These are phyloP conservation scores for Trichomalopsis sarcophagae DNA, from an alignment of 1,140 invertebrate genomes.

Conservation along the genomic window DNA sequence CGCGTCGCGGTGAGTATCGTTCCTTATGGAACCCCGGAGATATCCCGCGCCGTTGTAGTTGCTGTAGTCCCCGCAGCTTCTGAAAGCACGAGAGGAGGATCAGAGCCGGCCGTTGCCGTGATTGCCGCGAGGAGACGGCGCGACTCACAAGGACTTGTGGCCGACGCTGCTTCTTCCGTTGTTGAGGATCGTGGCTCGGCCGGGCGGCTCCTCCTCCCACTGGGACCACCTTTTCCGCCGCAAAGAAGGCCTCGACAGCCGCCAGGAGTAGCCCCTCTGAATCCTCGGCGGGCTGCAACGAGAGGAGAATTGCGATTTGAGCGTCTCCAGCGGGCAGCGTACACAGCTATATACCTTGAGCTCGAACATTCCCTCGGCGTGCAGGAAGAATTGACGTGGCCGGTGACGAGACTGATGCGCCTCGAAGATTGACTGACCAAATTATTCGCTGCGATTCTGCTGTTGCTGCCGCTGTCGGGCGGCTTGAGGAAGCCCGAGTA, in stretches of 20 bases:
- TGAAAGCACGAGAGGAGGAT: no score
- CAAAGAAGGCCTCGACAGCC: constrained; percentile 80
- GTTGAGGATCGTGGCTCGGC: constrained; percentile 78
- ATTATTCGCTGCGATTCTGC: constrained; percentile 70
- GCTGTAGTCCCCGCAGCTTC: constrained; percentile 78
- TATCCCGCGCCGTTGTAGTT: constrained; percentile 82
- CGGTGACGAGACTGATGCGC: constrained; percentile 67
- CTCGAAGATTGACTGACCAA: constrained; percentile 66
- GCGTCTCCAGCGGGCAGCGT: no score
- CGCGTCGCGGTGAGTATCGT: constrained; percentile 81
- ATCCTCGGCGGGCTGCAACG: constrained; percentile 72
- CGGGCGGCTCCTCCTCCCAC: constrained; percentile 69
- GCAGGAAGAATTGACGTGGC: constrained; percentile 63
- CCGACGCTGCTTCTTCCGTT: constrained; percentile 73
- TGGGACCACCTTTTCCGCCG: constrained; percentile 76
- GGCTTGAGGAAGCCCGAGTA: constrained; percentile 70
- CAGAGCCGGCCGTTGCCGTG: no score
- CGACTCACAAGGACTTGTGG: constrained; percentile 68
- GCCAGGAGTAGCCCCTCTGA: constrained; percentile 82
- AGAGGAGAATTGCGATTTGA: no score
- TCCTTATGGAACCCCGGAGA: constrained; percentile 76
- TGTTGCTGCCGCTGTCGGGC: constrained; percentile 66
- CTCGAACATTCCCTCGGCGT: constrained; percentile 64
- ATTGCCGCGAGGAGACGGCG: no score
- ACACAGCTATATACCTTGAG: constrained; percentile 59